phyloP scores from a whole-genome alignment of 1,140 invertebrate genomes.

The Teleopsis dalmanni region DNA sequence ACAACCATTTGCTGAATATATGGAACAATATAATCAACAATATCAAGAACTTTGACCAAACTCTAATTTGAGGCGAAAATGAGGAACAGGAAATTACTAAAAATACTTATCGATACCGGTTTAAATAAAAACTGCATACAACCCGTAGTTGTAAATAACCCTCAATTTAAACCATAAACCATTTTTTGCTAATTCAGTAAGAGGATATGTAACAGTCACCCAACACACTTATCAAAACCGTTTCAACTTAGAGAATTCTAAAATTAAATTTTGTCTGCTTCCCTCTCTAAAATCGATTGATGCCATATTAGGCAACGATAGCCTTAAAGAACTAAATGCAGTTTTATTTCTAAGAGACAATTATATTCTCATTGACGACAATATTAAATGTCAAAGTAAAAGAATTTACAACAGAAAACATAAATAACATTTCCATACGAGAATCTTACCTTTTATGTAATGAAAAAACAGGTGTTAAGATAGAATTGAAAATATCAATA shows the following conservation, averaged over 20 bases:
- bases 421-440: constrained; percentile 14
- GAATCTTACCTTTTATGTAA: background rate
- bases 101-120: constrained; percentile 15
- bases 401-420: background rate
- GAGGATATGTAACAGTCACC: constrained; percentile 13
- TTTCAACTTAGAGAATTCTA: constrained; percentile 11
- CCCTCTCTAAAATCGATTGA: constrained; percentile 14
- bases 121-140: constrained; percentile 18
- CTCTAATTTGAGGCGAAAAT: constrained; percentile 13
- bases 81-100: constrained; percentile 13
- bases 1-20: too few species aligned
- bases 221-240: constrained; percentile 12
- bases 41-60: too few species aligned
- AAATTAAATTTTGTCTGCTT: constrained; percentile 13
- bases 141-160: constrained; percentile 6
- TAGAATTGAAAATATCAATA: too few species aligned
- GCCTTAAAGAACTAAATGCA: constrained; percentile 11
- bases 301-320: constrained; percentile 16
- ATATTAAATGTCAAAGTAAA: constrained; percentile 11
- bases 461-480: background rate
- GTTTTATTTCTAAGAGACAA: constrained; percentile 13
- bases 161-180: constrained; percentile 9
- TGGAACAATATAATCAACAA: too few species aligned
- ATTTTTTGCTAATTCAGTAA: constrained; percentile 15
- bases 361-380: constrained; percentile 3